Base-by-base conservation (phyloP, 2,797 vertebrate genomes). In the Halcyon smyrnensis region DNA sequence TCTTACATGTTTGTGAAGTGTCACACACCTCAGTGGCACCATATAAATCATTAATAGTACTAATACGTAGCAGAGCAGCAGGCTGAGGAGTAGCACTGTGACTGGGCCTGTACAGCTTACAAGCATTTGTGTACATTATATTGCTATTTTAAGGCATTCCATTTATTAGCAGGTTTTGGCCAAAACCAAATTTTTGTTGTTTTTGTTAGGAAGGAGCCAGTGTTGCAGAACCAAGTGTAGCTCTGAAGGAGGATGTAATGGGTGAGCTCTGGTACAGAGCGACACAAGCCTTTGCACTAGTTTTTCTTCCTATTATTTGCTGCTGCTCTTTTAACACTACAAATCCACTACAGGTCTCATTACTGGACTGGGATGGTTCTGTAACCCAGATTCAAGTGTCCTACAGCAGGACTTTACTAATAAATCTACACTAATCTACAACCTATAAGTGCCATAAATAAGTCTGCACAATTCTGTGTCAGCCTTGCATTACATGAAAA, bases 71-170 rank as follows among this genome's bases (percentile, higher is more conserved):
- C 24, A 54, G 48, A 93, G 59, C 45, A 76, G 84, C 51, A 94
- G 74, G 51, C 50, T 70, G 53, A 94, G 90, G 74, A 84, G 65
- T 43, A 87, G 77, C 88, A 37, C 80, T 74, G 64, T 90, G 81
- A 43, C 23, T 20, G 43, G 45, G 15, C 60, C 59, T 23, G 25
- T 46, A 63, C 28, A 46, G 60, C 84, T 92, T 76, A 78, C 78
- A 84, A 48, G 57, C 30, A 89, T 87, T 90, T 84, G 37, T 15
- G 30, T 92, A 84, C 46, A 18, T 80, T 89, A 62, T 53, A 36
- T 34, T 89, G 71, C 59, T 87, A 64, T 94, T 95, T 94, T 91
- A 90, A 82, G 78, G 60, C 70, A 90, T 93, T 83, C 70, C 23
- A 60, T 92, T 93, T 96, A 82, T 92, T 90, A 80, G 54, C n/a